Evolutionary conservation across 1,140 invertebrate genomes (phyloP).

Genomic region (Dryas iulia): DNA sequence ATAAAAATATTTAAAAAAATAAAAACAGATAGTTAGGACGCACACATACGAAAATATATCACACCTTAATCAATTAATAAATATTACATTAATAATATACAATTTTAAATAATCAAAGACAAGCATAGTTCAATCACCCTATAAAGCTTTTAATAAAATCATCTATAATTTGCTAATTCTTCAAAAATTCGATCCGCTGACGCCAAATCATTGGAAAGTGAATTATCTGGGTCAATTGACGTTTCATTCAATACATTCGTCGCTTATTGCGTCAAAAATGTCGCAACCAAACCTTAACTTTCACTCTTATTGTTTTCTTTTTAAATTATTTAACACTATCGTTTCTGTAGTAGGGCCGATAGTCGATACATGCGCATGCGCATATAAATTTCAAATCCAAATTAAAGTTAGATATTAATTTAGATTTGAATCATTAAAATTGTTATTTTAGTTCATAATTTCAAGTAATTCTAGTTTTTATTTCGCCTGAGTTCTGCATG

Average conservation of each 20-base stretch:
- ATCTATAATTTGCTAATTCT: neutral
- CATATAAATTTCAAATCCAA: neutral
- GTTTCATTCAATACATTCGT: conserved; percentile 7
- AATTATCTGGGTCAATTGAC: conserved; percentile 6
- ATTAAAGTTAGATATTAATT: neutral
- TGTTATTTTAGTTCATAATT: neutral
- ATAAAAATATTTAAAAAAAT: too few species aligned
- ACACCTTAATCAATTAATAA: too few species aligned
- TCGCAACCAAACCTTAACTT: conserved; percentile 15
- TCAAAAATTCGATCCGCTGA: neutral
- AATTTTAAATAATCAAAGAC: too few species aligned
- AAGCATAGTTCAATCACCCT: neutral
- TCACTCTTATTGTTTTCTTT: conserved; percentile 24
- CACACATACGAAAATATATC: too few species aligned
- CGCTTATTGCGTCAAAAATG: conserved; percentile 18
- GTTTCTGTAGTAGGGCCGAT: neutral
- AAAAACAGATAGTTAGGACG: too few species aligned
- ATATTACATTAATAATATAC: too few species aligned
- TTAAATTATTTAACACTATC: conserved; percentile 16
- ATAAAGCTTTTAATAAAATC: neutral
- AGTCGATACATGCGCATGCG: conserved; percentile 11
- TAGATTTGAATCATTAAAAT: neutral
- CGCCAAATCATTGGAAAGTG: conserved; percentile 12
- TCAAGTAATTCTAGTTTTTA: neutral
- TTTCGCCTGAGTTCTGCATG: neutral